Base-by-base conservation (phyloP, 2,888 invertebrate genomes). In the Clivina fossor region DNA sequence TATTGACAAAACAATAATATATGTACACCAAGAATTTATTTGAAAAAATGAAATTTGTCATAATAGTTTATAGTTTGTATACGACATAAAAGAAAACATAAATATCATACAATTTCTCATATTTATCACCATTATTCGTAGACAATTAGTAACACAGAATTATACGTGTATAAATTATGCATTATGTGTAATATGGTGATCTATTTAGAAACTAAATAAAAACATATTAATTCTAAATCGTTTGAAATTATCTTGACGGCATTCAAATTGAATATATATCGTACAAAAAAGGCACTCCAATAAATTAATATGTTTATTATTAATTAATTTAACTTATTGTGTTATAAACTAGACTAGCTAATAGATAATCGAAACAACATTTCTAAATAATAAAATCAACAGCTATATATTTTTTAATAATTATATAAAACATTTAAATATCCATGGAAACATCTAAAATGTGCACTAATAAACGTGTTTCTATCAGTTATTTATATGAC, bases 231-330 rank as follows among this genome's bases (percentile, higher is more conserved):
- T n/a, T n/a, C n/a, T n/a, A n/a, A n/a, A n/a, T n/a, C n/a, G n/a
- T n/a, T 20, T 41, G 11, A 35, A 53, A 35, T 26, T 44, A 50
- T 33, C 11, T 40, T 41, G 38, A 40, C 30, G 50, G 30, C 40
- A 47, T 47, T 55, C 30, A 41, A 49, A 56, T 49, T 43, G 41
- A 49, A 49, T 56, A 19, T 56, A 49, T n/a, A n/a, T 49, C 32
- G 41, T 56, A 43, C 48, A 49, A 56, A n/a, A n/a, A 67, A 67
- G 67, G 67, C 67, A 67, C 67, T 67, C 67, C 63, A 64, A 66
- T 64, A 65, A 66, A 64, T 63, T 61, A 66, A 65, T 62, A 56
- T 58, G 57, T 63, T 59, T 58, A 60, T 54, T 56, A 53, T 58
- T 56, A 47, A 41, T 56, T 48, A 13, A 20, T 44, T 51, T 57